Evolutionary conservation across 2,888 invertebrate species (phyloP), one percentile per base, ranked within the genome.

Genomic region (Desoria tigrina): DNA sequence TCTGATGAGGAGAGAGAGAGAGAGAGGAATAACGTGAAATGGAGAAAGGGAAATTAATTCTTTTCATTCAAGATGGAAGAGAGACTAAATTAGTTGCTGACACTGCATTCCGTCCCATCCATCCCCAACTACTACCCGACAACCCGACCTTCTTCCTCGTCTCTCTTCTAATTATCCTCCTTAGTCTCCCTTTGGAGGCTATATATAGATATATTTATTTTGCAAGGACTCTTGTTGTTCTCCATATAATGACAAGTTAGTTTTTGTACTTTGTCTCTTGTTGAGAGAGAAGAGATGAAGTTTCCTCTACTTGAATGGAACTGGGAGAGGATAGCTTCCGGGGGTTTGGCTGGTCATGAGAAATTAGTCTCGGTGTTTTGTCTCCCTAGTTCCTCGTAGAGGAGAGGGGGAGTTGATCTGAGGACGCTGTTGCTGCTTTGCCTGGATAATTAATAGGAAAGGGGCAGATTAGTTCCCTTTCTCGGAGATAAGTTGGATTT

Each of bases 41-140:
- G 39, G 57, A 57, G 42, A 39, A 57, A 57, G 42, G 18, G 4
- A 57, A 57, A 57, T 57, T 57, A 57, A 57, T 57, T 55, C 55
- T 55, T 55, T 32, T 27, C 55, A 55, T 32, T 28, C 7, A 55
- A 55, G 37, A 55, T 55, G 55, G 16, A 32, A 55, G 28, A 55
- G 55, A 55, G 28, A 55, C 26, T 55, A 55, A 55, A 28, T 55
- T 55, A 55, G 55, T 28, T 55, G 55, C 55, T 55, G 55, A 55
- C 55, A 55, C 16, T 55, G 55, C 55, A 55, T 45, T 21, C 45
- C 45, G 6, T n/a, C 18, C n/a, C 45, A 45, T 16, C 21, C 21
- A 45, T 18, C n/a, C 45, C n/a, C n/a, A 45, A 39, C 39, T 11
- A 39, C 39, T 16, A 9, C 39, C 39, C 39, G 39, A 11, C 39